These are phyloP conservation scores for Caranx melampygus DNA, from an alignment of 2,113 vertebrate genomes.

Conservation along the genomic window DNA sequence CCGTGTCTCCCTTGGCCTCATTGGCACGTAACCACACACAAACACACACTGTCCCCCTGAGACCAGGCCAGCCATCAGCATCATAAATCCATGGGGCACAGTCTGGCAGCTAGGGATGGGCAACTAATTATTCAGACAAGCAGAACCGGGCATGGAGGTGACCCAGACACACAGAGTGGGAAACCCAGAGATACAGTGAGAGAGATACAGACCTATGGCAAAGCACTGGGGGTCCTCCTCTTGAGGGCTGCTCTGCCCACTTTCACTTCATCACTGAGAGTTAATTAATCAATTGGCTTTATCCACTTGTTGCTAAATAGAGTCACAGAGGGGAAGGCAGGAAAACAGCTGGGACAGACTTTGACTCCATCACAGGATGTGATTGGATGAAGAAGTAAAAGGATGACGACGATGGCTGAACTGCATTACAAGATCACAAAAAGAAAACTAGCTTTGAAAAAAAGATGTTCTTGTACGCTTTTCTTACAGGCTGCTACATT, in stretches of 20 bases:
- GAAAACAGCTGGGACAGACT: neutral
- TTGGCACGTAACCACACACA: slow-evolving; percentile 55
- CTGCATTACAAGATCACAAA: neutral
- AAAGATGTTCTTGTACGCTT: too few relatives aligned
- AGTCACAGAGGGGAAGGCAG: slow-evolving; percentile 4
- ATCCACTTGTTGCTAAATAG: slow-evolving; percentile 43
- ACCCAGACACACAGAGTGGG: slow-evolving; percentile 61
- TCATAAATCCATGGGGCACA: slow-evolving; percentile 73
- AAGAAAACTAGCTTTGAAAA: neutral
- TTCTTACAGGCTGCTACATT: too few relatives aligned
- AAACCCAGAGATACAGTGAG: slow-evolving; percentile 43
- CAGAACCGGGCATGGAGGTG: slow-evolving; percentile 68
- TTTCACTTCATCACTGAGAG: slow-evolving; percentile 14
- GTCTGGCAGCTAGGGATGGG: slow-evolving; percentile 61
- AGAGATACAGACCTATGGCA: slow-evolving; percentile 27
- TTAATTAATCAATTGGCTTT: slow-evolving; percentile 34
- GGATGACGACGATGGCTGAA: neutral
- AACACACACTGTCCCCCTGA: slow-evolving; percentile 50
- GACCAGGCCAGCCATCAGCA: slow-evolving; percentile 57
- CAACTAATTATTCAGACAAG: slow-evolving; percentile 82
- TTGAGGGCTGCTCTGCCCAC: slow-evolving; percentile 6
- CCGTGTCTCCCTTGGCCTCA: slow-evolving; percentile 65
- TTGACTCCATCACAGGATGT: neutral
- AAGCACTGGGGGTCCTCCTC: neutral
- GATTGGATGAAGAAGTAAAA: neutral